Percentiles rank a stretch among this genome's conserved stretches.
Evolutionary conservation across 2,888 invertebrate genomes (phyloP).

Genomic region (Elmis aenea): DNA sequence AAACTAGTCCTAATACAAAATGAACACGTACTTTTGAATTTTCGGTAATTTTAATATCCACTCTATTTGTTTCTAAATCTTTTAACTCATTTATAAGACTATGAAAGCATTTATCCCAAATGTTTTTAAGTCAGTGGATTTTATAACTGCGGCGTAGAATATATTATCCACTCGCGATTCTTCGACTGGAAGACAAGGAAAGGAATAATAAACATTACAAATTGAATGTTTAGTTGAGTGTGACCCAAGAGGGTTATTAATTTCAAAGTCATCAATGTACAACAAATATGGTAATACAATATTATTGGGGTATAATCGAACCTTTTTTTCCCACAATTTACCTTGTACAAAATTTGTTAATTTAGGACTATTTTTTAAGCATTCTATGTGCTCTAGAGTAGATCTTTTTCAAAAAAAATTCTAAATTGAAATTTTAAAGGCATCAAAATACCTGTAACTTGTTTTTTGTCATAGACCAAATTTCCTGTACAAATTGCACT

Average conservation of each 20-base stretch:
- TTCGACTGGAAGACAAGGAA: slow-evolving; percentile 22
- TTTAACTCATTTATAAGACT: slow-evolving; percentile 13
- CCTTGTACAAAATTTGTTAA: slow-evolving; percentile 24
- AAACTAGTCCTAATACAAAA: slow-evolving; percentile 13
- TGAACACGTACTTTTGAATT: slow-evolving; percentile 7
- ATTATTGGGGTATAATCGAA: slow-evolving; percentile 20
- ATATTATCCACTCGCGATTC: slow-evolving; percentile 22
- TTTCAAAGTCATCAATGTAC: slow-evolving; percentile 28
- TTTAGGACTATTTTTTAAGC: slow-evolving; percentile 3
- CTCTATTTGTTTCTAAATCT: slow-evolving; percentile 14
- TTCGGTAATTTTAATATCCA: slow-evolving; percentile 7
- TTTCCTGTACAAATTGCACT: slow-evolving; percentile 5
- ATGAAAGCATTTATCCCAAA: slow-evolving; percentile 20
- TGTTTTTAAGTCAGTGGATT: slow-evolving; percentile 22
- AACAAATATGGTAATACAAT: slow-evolving; percentile 23
- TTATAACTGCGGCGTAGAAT: slow-evolving; percentile 15
- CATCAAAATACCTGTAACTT: slow-evolving; percentile 14
- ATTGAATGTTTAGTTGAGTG: slow-evolving; percentile 21
- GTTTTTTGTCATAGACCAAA: slow-evolving; percentile 12
- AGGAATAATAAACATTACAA: slow-evolving; percentile 26
- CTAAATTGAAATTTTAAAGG: slow-evolving; percentile 17
- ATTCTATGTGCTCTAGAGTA: slow-evolving; percentile 9
- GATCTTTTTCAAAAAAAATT: slow-evolving; percentile 14
- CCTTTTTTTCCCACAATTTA: slow-evolving; percentile 25
- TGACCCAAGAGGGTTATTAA: slow-evolving; percentile 28